Evolutionary conservation across 2,113 vertebrate genomes (phyloP), one percentile per base, ranked within the genome.

Genomic region (Hypanus sabinus): DNA sequence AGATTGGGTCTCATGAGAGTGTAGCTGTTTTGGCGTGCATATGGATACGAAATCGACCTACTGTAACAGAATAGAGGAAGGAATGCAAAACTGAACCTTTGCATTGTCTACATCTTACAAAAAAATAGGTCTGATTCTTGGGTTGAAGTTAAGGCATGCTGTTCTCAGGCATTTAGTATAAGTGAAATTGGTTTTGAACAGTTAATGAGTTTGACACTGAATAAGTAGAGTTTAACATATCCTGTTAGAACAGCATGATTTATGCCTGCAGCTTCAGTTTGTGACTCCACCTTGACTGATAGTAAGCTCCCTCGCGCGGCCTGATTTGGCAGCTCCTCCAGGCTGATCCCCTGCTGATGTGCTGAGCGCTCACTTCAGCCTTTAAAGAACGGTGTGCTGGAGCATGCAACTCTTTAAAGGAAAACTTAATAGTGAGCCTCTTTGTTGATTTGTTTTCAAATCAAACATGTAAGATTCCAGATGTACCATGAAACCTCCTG

Each of bases 181-280:
- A 87, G 80, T 62, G 46, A 6, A 90, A 68, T 90, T 90, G 85
- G 85, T 90, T 90, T 90, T 90, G 85, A 90, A 65, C n/a, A 73
- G 91, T 93, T 93, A 55, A 93, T 93, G 68, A 46, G 36, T 93
- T 73, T 93, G 91, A 93, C 91, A 93, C 12, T 14, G 16, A 33
- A n/a, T 73, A 27, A 55, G 68, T 2, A 6, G 91, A 75, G 85
- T 68, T 65, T 90, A 90, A 65, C 85, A 20, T 93, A 92, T 27
- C 27, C 33, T 71, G 36, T 93, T 93, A 8, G 68, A 93, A 10
- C 70, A 93, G 30, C 46, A 93, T 93, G 68, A 93, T 46, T 88
- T 71, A 70, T 93, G 90, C 33, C 90, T 93, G 33, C 68, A 93
- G 70, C 62, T 6, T 73, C 24, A n/a, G 36, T 70, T 91, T 30